Evolutionary conservation across 30 jellyfish, hydroid and myxozoan species (phyloP), one percentile per base, ranked within the genome.

Genomic region (Catostylus mosaicus): DNA sequence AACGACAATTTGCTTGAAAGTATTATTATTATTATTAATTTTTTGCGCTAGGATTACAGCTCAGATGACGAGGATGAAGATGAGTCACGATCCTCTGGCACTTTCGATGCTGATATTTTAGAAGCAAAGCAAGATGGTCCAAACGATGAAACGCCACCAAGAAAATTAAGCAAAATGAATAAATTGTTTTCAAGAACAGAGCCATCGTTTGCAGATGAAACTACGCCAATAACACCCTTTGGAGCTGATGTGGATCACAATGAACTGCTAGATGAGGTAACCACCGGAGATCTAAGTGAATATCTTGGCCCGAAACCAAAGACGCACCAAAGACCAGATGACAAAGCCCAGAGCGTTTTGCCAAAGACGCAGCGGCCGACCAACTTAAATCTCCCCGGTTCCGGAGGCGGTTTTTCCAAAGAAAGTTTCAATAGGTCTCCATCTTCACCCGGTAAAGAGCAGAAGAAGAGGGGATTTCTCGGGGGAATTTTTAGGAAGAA

Each of bases 181-280:
- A 51, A 16, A 24, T 57, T 75, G 80, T 74, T 82, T 45, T 51
- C 92, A 6, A 51, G 73, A 29, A 31, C 80, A 19, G 92, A 82
- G 48, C 80, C 65, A 20, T 24, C 92, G 5, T 68, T 67, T 30
- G 92, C 92, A 4, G 92, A 82, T 30, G 92, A 82, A 24, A 68
- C 86, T 9, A 82, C 92, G 22, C 92, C 92, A n/a, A 82, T 82
- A 57, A 82, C 92, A 2, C 92, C 86, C 1, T 82, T 82, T 46
- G 92, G 85, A 18, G 50, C 38, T 11, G 77, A 54, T 27, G 61
- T 33, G 31, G 65, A 68, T 27, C 50, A 47, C n/a, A 26, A 24
- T 31, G 73, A 70, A 1, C n/a, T 61, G 6, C 26, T 36, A 24
- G 51, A 63, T 56, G 75, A 79, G 38, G 57, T 64, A n/a, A 26